Evolutionary conservation across 2,888 invertebrate species (phyloP), one percentile per base, ranked within the genome.

Genomic region (Caenorhabditis becei): DNA sequence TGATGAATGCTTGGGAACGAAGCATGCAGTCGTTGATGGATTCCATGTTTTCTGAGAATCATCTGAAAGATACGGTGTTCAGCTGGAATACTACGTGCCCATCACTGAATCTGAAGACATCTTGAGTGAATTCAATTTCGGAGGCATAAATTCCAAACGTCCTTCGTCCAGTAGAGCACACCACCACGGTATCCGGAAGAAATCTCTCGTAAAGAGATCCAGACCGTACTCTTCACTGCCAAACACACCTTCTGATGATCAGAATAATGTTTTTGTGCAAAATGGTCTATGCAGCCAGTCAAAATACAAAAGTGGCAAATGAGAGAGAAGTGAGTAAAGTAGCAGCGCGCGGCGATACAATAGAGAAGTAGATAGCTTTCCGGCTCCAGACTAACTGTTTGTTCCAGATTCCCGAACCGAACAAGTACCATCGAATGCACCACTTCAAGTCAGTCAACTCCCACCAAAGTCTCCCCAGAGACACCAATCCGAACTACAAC

Each of bases 391-490:
- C n/a, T n/a, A n/a, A n/a, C n/a, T 14, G 14, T 14, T 16, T 41
- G 10, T 41, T 41, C 16, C 59, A 74, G 74, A 20, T 28, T 2
- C 49, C 65, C n/a, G 74, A 74, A 1, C 37, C 23, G n/a, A 74
- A 74, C 14, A 24, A 32, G 16, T 74, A 59, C 23, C 35, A 32
- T 0, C 65, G 58, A 11, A 49, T 74, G 66, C 65, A 74, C 1
- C 47, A 65, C 11, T 74, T 66, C 59, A 74, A 74, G 32, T 74
- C 74, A 0, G 49, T 74, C 41, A 65, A 59, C 49, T 65, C 65
- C 2, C 49, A 56, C 7, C 56, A 69, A 5, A 47, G 44, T 32
- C 44, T 58, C 2, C 56, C 72, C 0, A 35, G 59, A 14, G 59
- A 59, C 16, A n/a, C 65, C 2, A 74, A 74, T 26, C 51, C 65